phyloP scores from a whole-genome alignment of 2,888 invertebrate genomes.

The Drosophila limbata region DNA sequence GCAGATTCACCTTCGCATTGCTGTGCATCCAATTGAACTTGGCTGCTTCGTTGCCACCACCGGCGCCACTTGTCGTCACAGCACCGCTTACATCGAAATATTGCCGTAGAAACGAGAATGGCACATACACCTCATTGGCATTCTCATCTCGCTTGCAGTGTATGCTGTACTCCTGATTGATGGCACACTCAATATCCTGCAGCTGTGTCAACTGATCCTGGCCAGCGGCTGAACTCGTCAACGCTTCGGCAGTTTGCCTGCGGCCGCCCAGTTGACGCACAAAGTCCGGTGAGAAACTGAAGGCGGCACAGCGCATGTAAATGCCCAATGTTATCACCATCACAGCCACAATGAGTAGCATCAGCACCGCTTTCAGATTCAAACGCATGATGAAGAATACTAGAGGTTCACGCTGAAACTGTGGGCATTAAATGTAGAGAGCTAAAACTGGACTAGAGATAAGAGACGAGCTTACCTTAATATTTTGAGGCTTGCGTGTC shows the following conservation, averaged over 20 bases:
- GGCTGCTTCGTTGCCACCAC: constrained; percentile 85
- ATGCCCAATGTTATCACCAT: constrained; percentile 90
- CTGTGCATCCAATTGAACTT: constrained; percentile 98
- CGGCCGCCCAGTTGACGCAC: constrained; percentile 82
- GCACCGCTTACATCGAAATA: constrained; percentile 98
- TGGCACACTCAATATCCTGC: constrained; percentile 93
- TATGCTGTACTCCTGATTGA: constrained; percentile 94
- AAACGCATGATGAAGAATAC: constrained; percentile 90
- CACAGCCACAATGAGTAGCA: constrained; percentile 88
- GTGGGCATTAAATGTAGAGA: not conserved
- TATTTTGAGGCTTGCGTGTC: constrained; percentile 39
- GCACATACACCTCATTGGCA: constrained; percentile 92
- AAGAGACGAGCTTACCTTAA: constrained; percentile 45
- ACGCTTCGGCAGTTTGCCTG: constrained; percentile 35
- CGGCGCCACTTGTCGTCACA: constrained; percentile 84
- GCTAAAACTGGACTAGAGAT: not conserved
- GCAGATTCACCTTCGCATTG: constrained; percentile 95
- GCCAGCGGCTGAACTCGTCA: constrained; percentile 31
- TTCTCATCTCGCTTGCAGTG: constrained; percentile 92
- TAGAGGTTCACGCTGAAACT: constrained; percentile 81
- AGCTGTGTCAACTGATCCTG: constrained; percentile 47
- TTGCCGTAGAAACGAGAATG: constrained; percentile 96
- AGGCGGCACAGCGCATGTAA: constrained; percentile 91
- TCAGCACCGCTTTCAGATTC: constrained; percentile 91
- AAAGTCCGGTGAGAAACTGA: constrained; percentile 83